phyloP scores from a whole-genome alignment of 1,140 invertebrate genomes.

The Drosophila tani region DNA sequence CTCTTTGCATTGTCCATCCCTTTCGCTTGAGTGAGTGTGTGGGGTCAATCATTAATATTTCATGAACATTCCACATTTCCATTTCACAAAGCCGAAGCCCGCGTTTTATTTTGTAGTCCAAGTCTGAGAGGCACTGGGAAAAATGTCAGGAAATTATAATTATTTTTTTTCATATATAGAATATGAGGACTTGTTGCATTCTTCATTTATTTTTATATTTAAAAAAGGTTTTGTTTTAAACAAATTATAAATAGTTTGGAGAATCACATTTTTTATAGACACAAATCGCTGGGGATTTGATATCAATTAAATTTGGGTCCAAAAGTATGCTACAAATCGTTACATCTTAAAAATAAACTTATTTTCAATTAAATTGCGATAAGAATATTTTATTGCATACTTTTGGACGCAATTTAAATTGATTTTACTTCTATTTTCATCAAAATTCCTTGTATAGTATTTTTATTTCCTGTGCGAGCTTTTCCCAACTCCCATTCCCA shows the following conservation, averaged over 20 bases:
- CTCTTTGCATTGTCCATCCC: conserved; percentile 47
- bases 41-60: conserved; percentile 84
- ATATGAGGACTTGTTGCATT: too few relatives aligned
- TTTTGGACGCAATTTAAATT: background rate
- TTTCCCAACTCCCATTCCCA: background rate
- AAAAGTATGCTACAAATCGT: background rate
- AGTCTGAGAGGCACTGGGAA: conserved; percentile 7
- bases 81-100: conserved; percentile 62
- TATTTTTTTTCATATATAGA: background rate
- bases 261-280: too few relatives aligned
- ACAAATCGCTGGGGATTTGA: background rate
- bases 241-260: too few relatives aligned
- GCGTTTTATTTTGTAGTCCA: conserved; percentile 38
- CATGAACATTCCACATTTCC: conserved; percentile 76
- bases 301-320: background rate
- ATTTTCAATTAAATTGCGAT: too few relatives aligned
- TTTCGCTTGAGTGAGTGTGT: conserved; percentile 7
- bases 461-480: background rate
- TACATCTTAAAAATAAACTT: background rate
- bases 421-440: background rate
- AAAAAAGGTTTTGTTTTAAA: too few relatives aligned
- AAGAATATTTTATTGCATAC: background rate
- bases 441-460: background rate
- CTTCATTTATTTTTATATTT: too few relatives aligned
- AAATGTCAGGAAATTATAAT: background rate